Evolutionary conservation across 2,797 vertebrate species (phyloP).

Genomic region (Sardinella longiceps): DNA sequence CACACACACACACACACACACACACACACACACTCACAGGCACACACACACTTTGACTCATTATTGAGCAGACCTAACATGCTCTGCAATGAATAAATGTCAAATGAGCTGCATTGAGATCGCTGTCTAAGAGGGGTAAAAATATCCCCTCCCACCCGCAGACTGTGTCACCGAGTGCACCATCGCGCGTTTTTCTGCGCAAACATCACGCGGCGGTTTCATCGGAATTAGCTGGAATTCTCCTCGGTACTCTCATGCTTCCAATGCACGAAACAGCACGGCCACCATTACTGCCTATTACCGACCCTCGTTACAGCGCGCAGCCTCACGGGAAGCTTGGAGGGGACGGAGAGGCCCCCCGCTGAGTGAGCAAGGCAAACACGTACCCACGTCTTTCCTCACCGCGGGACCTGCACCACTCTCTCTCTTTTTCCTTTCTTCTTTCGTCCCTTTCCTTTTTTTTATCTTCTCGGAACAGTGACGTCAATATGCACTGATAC

Average conservation of each 20-base stretch:
- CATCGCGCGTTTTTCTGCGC: conserved; percentile 14
- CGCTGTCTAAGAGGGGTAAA: conserved; percentile 6
- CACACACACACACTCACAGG: not conserved
- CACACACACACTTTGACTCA: not conserved
- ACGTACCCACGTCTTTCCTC: conserved; percentile 17
- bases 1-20: not conserved
- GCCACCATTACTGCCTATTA: conserved; percentile 40
- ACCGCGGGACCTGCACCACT: not conserved
- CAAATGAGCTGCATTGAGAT: conserved; percentile 1
- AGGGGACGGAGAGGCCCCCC: conserved; percentile 36
- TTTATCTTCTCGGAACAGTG: conserved; percentile 43
- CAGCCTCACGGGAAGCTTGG: conserved; percentile 26
- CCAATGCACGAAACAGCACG: conserved; percentile 20
- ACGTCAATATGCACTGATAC: conserved; percentile 40
- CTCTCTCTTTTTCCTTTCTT: not conserved
- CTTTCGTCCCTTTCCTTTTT: not conserved
- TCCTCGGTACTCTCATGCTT: conserved; percentile 25
- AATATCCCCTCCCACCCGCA: conserved; percentile 12
- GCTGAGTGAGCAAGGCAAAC: conserved; percentile 37
- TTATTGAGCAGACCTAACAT: conserved; percentile 8
- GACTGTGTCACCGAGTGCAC: conserved; percentile 39
- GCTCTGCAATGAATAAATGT: conserved; percentile 8
- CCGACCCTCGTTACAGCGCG: conserved; percentile 24
- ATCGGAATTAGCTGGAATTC: conserved; percentile 38
- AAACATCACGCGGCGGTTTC: conserved; percentile 33